Evolutionary conservation across 2,797 vertebrate genomes (phyloP), one percentile per base, ranked within the genome.

Genomic region (Phataginus tetradactyla): DNA sequence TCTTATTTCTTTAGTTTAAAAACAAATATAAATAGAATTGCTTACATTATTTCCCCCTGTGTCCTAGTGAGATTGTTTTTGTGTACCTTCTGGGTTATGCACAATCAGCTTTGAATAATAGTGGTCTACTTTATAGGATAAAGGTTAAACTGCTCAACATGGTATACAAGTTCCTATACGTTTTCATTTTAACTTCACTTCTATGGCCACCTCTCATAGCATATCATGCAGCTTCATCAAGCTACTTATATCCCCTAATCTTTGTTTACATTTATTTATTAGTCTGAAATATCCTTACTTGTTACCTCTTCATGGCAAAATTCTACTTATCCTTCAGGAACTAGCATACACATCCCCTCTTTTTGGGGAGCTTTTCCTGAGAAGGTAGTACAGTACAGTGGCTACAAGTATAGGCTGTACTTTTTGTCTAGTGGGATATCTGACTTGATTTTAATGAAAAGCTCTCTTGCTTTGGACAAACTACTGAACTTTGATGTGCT

Each of bases 401-500:
- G 45, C 63, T 57, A 69, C 69, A 59, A 14, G 59, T 34, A 45
- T 89, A 61, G 21, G 29, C 7, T 75, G 8, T 49, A 85, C 34
- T 90, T 57, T 91, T 53, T 96, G 72, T 85, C 42, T 77, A 72
- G 37, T 90, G 57, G 63, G 18, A 15, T 86, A 78, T 21, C 14
- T 90, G 12, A 53, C 42, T 92, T 27, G 8, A 80, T 95, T 96
- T 94, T 92, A 90, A 90, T 85, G 88, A 61, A 80, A 93, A 77
- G 20, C 13, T 89, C 34, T 80, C 32, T 85, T 57, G 37, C 57
- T 83, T 61, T 96, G 80, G 63, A 61, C 61, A 95, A 27, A 53
- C 20, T 39, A 3, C 29, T 90, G 74, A 78, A 89, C 23, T 91
- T 91, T 74, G n/a, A n/a, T 87, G 25, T 93, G 25, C 39, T 88